Conservation (phyloP, 2,888 invertebrate species). For the Reticulitermes lucifugus region DNA sequence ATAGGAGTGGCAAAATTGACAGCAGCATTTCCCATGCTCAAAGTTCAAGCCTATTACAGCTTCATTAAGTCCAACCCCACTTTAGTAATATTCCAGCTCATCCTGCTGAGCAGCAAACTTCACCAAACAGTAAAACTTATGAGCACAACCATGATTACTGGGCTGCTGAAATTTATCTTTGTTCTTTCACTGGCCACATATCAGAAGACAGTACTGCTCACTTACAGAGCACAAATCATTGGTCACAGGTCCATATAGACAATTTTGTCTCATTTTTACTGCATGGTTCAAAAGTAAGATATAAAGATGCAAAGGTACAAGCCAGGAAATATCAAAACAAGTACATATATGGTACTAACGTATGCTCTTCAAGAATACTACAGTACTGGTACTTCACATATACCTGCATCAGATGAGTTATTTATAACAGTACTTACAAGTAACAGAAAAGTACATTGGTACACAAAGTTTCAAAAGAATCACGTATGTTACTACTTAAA, state of each 20-base stretch:
- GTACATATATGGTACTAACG: constrained; percentile 9
- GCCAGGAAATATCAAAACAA: constrained; percentile 28
- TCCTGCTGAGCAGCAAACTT: constrained; percentile 1
- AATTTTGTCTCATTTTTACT: neutral
- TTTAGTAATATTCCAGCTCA: neutral
- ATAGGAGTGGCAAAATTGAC: too few species aligned
- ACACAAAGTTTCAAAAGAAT: constrained; percentile 14
- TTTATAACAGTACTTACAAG: constrained; percentile 10
- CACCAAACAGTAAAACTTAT: neutral
- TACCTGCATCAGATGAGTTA: constrained; percentile 12
- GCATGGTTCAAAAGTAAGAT: neutral
- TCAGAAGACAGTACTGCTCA: neutral
- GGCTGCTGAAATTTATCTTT: neutral
- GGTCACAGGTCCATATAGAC: neutral
- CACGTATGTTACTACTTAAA: neutral
- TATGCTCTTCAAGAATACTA: constrained; percentile 17
- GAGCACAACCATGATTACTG: neutral
- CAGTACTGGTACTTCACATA: neutral
- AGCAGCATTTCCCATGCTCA: neutral
- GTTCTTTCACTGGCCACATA: neutral
- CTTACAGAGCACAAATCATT: neutral
- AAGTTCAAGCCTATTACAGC: neutral
- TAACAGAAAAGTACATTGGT: constrained; percentile 11
- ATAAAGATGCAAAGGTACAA: constrained; percentile 14
- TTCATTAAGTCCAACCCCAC: neutral